phyloP scores from a whole-genome alignment of 2,113 vertebrate species.

The Grammomys surdaster region DNA sequence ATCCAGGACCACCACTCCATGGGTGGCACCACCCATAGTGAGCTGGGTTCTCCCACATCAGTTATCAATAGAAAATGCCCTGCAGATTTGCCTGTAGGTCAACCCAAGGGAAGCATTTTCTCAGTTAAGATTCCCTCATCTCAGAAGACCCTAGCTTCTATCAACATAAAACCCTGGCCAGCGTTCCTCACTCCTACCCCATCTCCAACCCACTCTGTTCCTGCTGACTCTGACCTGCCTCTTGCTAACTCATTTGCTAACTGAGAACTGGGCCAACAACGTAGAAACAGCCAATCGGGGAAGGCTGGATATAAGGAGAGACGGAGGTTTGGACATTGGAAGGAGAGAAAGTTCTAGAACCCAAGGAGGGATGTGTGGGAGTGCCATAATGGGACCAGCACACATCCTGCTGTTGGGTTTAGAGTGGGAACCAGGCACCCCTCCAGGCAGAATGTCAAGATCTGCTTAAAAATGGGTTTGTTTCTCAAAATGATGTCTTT shows the following conservation, averaged over 20 bases:
- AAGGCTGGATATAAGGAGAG: background rate
- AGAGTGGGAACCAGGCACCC: background rate
- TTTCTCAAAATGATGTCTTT: background rate
- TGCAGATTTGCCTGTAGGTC: background rate
- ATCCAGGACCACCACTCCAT: background rate
- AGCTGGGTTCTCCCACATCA: background rate
- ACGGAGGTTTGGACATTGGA: background rate
- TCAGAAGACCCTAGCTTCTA: background rate
- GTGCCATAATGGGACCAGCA: background rate
- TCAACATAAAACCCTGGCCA: background rate
- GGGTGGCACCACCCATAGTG: background rate
- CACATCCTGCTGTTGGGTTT: background rate
- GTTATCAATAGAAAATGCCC: background rate
- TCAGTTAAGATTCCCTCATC: background rate
- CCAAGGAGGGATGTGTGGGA: background rate
- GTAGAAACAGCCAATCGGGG: too few species aligned
- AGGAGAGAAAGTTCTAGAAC: background rate
- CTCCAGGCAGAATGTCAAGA: background rate
- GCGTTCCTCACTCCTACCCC: too few species aligned
- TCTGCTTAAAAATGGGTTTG: background rate
- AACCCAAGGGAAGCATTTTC: background rate
- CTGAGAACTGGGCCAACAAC: background rate
- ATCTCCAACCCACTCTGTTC: background rate
- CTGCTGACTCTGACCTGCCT: background rate
- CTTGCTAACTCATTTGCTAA: background rate